phyloP scores from a whole-genome alignment of 2,888 invertebrate species.

The Stenolophus ochropezus region DNA sequence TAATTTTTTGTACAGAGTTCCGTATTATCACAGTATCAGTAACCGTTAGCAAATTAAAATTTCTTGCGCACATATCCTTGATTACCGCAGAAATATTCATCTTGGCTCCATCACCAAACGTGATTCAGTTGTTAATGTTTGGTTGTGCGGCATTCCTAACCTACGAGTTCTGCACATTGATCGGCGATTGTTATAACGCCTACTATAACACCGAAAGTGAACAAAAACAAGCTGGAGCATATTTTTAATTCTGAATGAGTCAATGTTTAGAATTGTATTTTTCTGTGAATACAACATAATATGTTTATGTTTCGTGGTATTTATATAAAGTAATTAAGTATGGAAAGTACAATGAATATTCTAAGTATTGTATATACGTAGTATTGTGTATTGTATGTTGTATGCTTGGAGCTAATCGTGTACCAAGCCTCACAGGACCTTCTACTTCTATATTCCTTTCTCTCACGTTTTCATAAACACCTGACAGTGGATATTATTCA shows the following conservation, averaged over 20 bases:
- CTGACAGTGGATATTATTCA: neutral
- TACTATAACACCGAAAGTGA: neutral
- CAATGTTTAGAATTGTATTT: neutral
- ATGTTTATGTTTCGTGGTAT: neutral
- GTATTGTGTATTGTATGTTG: neutral
- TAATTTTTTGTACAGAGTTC: neutral
- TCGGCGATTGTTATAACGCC: conserved; percentile 20
- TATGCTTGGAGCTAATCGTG: neutral
- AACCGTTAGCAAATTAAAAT: neutral
- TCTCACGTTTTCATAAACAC: neutral
- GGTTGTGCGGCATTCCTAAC: neutral
- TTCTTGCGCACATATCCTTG: conserved; percentile 6
- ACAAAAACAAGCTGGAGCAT: neutral
- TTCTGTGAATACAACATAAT: neutral
- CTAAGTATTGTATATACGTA: neutral
- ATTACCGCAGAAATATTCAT: conserved; percentile 11
- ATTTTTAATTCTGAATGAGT: neutral
- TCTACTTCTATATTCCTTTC: neutral
- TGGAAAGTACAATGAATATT: neutral
- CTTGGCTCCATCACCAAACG: neutral
- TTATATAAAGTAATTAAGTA: neutral
- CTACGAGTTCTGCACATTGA: conserved; percentile 16
- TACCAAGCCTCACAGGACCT: neutral
- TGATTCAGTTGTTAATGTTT: neutral
- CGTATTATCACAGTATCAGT: neutral